phyloP scores from a whole-genome alignment of 2,888 invertebrate species.

The Cancer borealis region DNA sequence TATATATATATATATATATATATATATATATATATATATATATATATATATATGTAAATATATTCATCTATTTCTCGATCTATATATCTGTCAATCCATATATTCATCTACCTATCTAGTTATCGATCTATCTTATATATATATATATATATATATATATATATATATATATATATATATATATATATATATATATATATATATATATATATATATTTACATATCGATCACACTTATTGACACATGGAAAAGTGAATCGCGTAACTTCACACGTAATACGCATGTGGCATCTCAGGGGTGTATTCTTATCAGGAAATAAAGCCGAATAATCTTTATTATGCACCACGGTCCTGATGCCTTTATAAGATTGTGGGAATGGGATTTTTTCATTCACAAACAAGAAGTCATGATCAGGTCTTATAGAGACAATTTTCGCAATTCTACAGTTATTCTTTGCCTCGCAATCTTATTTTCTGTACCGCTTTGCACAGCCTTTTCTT shows the following conservation, averaged over 20 bases:
- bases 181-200: no score
- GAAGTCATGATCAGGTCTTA: neutral
- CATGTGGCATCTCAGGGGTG: neutral
- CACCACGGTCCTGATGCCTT: neutral
- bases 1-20: no score
- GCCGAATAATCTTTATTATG: neutral
- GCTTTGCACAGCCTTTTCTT: neutral
- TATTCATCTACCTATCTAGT: no score
- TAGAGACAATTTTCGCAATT: neutral
- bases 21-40: no score
- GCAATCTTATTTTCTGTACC: neutral
- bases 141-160: no score
- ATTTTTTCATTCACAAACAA: neutral
- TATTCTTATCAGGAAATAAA: neutral
- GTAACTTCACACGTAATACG: neutral
- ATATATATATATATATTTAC: no score
- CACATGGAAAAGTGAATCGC: neutral
- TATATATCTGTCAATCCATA: neutral
- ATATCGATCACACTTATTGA: neutral
- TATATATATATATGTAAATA: no score
- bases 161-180: no score
- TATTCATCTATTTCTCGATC: neutral
- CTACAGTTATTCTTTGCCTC: neutral
- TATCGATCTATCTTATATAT: no score
- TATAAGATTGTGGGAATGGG: neutral